Percentiles rank a stretch among this genome's conserved stretches.
Conservation (phyloP, 2,888 invertebrate species). For the Sphecodes monilicornis region DNA sequence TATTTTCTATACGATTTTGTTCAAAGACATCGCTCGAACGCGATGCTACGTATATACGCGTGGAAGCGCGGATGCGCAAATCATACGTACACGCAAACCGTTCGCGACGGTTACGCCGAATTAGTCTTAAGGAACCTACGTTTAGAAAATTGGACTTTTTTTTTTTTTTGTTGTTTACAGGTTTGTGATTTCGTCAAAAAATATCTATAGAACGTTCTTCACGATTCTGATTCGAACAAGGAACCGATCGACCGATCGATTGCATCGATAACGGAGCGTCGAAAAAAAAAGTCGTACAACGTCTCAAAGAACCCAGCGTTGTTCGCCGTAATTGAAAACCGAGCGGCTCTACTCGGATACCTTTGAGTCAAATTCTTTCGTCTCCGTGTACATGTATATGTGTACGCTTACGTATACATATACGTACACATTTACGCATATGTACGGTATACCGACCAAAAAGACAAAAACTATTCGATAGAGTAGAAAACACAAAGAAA, state of each 20-base stretch:
- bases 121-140: slow-evolving; percentile 64
- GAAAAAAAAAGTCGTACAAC: background rate
- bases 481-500: background rate
- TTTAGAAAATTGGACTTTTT: slow-evolving; percentile 65
- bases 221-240: slow-evolving; percentile 50
- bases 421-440: background rate
- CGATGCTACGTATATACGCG: slow-evolving; percentile 17
- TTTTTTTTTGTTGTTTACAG: slow-evolving; percentile 24
- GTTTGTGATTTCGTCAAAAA: slow-evolving; percentile 61
- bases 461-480: background rate
- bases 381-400: background rate
- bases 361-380: background rate
- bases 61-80: background rate
- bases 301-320: background rate
- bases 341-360: background rate
- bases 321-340: background rate
- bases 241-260: slow-evolving; percentile 41
- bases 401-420: too few relatives aligned
- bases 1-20: background rate
- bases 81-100: slow-evolving; percentile 32
- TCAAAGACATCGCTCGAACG: slow-evolving; percentile 4
- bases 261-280: background rate
- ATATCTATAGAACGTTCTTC: slow-evolving; percentile 59
- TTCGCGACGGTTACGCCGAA: slow-evolving; percentile 48
- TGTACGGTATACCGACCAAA: background rate